These are phyloP conservation scores for Lithophane ornitopus DNA, from an alignment of 2,888 invertebrate genomes.

Conservation along the genomic window DNA sequence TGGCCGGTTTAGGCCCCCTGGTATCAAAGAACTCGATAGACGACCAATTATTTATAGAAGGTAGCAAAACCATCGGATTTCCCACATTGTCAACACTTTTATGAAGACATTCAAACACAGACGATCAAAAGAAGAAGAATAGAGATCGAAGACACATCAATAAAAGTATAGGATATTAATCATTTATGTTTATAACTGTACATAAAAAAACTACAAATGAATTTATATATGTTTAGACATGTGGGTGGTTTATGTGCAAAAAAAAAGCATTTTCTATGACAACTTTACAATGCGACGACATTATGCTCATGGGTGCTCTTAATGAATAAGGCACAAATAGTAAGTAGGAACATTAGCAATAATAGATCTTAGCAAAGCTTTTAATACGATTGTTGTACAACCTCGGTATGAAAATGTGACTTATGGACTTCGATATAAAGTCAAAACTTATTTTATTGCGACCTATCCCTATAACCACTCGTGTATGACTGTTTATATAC, in stretches of 20 bases:
- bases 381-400: not conserved
- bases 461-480: not conserved
- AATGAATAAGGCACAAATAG: slow-evolving; percentile 1
- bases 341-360: not conserved
- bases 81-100: not conserved
- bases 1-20: no score
- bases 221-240: not conserved
- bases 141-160: not conserved
- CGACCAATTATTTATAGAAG: not conserved
- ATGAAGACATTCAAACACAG: not conserved
- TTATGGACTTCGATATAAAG: no score
- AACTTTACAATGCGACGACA: slow-evolving; percentile 10
- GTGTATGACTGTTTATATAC: no score
- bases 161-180: not conserved
- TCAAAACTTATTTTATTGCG: no score
- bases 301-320: not conserved
- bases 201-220: slow-evolving; percentile 20
- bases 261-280: slow-evolving; percentile 30
- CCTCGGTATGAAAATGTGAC: no score
- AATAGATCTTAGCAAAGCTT: slow-evolving; percentile 10
- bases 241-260: slow-evolving; percentile 21
- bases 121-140: not conserved
- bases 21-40: not conserved
- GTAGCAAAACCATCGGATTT: not conserved
- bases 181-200: slow-evolving; percentile 6